A percentile compares a stretch with the other conserved stretches of the same genome.
Evolutionary conservation across 2,888 invertebrate genomes (phyloP).

Genomic region (Epistrophe eligans): DNA sequence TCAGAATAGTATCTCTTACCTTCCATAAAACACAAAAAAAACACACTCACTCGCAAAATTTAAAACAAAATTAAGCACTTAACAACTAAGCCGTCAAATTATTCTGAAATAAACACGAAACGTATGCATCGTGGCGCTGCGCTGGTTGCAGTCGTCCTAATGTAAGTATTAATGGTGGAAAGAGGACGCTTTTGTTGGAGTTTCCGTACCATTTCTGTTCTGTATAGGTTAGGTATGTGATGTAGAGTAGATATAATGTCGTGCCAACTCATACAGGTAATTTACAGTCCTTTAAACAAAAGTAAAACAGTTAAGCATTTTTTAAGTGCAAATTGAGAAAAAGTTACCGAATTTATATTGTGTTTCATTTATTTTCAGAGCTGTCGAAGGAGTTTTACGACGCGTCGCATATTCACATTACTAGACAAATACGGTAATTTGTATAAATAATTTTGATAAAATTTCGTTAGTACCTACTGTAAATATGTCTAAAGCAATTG

Average conservation of each 20-base stretch:
- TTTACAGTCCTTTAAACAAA: conserved; percentile 45
- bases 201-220: conserved; percentile 16
- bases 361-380: neutral
- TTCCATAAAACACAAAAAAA: conserved; percentile 18
- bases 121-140: conserved; percentile 14
- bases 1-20: conserved; percentile 52
- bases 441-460: too few relatives aligned
- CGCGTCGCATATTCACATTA: neutral
- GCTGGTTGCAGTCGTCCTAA: neutral
- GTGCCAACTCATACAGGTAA: conserved; percentile 66
- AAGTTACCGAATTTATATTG: conserved; percentile 45
- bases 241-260: neutral
- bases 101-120: conserved; percentile 59
- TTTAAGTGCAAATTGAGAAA: conserved; percentile 47
- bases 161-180: neutral
- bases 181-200: neutral
- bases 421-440: too few relatives aligned
- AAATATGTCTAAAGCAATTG: too few relatives aligned
- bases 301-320: conserved; percentile 26
- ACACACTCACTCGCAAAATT: conserved; percentile 40
- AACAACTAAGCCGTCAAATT: conserved; percentile 68
- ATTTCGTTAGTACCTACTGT: too few relatives aligned
- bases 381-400: neutral
- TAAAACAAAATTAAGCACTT: conserved; percentile 72
- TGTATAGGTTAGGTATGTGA: too few relatives aligned